Conservation (phyloP, 2,113 vertebrate species). For the Anolis carolinensis region DNA sequence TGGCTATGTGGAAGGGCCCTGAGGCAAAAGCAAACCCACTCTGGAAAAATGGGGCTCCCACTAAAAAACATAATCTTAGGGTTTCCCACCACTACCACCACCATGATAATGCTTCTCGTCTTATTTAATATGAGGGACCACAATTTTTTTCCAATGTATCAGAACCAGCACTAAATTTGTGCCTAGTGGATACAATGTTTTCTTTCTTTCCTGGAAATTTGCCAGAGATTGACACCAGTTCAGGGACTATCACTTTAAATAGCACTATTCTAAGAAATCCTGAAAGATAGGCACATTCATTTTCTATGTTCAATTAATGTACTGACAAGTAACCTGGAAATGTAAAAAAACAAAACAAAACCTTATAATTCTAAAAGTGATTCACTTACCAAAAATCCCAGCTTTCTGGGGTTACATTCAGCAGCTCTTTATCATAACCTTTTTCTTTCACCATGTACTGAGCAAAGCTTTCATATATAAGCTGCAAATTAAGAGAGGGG, state of each 20-base stretch:
- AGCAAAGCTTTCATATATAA: conserved; percentile 95
- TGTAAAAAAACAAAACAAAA: neutral
- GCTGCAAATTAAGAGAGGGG: conserved; percentile 73
- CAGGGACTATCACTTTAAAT: too few relatives aligned
- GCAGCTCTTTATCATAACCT: conserved; percentile 87
- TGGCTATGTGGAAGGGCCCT: too few relatives aligned
- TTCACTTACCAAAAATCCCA: conserved; percentile 94
- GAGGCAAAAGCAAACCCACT: too few relatives aligned
- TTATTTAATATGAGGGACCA: too few relatives aligned
- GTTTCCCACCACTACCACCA: too few relatives aligned
- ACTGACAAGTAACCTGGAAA: conserved; percentile 9
- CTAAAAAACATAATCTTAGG: too few relatives aligned
- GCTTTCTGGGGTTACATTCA: conserved; percentile 83
- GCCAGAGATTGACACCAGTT: too few relatives aligned
- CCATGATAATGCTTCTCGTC: too few relatives aligned
- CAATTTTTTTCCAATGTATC: too few relatives aligned
- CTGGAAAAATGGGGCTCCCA: too few relatives aligned
- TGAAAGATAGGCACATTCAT: neutral
- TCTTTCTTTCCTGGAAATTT: too few relatives aligned
- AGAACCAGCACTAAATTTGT: too few relatives aligned
- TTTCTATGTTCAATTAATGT: neutral
- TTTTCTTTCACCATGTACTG: conserved; percentile 89
- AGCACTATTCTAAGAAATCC: neutral
- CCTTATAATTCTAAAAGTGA: conserved; percentile 14
- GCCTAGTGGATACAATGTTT: neutral